Evolutionary conservation across 2,888 invertebrate species (phyloP).

Genomic region (Pemphredon lugubris): DNA sequence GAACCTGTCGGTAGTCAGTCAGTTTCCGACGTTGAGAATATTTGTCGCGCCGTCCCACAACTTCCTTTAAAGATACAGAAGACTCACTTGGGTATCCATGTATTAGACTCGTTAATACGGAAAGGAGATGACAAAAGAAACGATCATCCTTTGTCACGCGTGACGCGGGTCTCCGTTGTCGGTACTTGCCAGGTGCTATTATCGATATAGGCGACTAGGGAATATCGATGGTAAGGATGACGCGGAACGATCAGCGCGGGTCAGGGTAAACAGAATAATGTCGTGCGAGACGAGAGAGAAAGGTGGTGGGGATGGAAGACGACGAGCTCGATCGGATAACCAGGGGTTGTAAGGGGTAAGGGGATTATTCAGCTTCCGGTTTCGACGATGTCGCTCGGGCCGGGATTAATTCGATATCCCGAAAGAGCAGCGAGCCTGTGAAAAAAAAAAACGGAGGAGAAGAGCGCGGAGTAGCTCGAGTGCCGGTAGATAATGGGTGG

Average conservation of each 20-base stretch:
- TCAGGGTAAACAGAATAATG: slow-evolving; percentile 25
- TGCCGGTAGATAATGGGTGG: slow-evolving; percentile 45
- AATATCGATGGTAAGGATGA: too few relatives aligned
- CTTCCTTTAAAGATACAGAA: too few relatives aligned
- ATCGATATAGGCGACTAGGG: too few relatives aligned
- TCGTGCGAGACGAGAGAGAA: background rate
- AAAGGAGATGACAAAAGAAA: too few relatives aligned
- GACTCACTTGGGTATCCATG: too few relatives aligned
- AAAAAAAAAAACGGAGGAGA: slow-evolving; percentile 21
- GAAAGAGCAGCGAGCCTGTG: slow-evolving; percentile 32
- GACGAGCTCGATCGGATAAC: slow-evolving; percentile 38
- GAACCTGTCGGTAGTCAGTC: too few relatives aligned
- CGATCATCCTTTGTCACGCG: too few relatives aligned
- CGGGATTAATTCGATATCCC: slow-evolving; percentile 54
- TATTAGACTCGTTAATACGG: too few relatives aligned
- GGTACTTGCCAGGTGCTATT: too few relatives aligned
- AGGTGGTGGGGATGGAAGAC: background rate
- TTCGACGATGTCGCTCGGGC: slow-evolving; percentile 32
- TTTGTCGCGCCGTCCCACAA: too few relatives aligned
- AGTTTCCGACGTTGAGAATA: too few relatives aligned
- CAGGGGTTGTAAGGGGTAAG: slow-evolving; percentile 17
- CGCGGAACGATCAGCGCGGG: slow-evolving; percentile 4
- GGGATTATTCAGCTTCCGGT: slow-evolving; percentile 43
- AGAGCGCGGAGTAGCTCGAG: slow-evolving; percentile 30
- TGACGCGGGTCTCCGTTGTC: too few relatives aligned